Conservation (phyloP, 2,797 vertebrate genomes). For the Zalophus californianus region DNA sequence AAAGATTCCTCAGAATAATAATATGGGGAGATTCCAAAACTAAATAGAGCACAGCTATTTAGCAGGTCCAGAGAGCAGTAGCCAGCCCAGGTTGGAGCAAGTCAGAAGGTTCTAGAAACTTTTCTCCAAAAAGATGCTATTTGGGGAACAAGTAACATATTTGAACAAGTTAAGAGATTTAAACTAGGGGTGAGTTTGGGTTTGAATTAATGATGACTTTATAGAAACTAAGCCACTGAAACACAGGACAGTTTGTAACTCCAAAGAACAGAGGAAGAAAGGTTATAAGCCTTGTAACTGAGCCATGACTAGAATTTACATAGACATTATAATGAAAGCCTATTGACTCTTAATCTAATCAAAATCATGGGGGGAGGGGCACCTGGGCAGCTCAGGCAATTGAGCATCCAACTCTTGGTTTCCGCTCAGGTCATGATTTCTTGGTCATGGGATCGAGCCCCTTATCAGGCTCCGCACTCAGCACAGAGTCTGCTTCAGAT, state of each 20-base stretch:
- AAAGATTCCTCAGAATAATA: background rate
- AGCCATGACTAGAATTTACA: background rate
- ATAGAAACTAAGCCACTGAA: background rate
- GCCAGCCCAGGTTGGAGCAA: background rate
- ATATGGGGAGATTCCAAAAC: background rate
- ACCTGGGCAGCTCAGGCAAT: background rate
- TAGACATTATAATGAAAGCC: background rate
- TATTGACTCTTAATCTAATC: background rate
- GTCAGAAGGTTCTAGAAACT: background rate
- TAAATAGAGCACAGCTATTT: background rate
- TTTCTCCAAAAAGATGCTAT: background rate
- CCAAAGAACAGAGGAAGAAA: slow-evolving; percentile 5
- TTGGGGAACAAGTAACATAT: background rate
- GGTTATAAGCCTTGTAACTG: background rate
- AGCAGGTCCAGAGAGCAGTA: background rate
- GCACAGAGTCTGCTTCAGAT: background rate
- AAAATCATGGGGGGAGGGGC: background rate
- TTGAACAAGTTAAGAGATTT: background rate
- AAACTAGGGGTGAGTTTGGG: background rate
- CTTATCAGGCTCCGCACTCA: background rate
- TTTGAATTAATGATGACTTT: slow-evolving; percentile 4
- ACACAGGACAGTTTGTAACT: background rate
- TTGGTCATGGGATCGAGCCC: background rate
- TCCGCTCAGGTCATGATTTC: background rate
- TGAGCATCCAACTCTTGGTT: background rate